Evolutionary conservation across 2,888 invertebrate species (phyloP).

Genomic region (Cremastinae sp.): DNA sequence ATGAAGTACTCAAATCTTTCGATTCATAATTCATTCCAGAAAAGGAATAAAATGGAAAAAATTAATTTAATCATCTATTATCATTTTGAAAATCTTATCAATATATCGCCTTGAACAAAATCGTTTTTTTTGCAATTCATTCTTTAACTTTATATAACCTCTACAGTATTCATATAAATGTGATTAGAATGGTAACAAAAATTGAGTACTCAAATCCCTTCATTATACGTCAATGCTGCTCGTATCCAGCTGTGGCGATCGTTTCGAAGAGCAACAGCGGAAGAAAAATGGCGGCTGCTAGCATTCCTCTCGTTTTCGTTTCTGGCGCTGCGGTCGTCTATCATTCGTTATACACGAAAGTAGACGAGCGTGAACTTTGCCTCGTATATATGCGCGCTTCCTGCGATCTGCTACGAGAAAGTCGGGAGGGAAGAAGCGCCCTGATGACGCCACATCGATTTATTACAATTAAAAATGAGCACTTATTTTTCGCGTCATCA

Average conservation of each 20-base stretch:
- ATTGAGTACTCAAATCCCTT: slow-evolving; percentile 34
- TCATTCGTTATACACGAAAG: slow-evolving; percentile 11
- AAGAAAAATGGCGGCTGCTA: slow-evolving; percentile 40
- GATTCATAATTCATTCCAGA: no score
- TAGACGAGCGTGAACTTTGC: background rate
- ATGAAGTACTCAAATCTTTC: no score
- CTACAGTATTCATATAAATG: background rate
- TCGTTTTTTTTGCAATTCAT: no score
- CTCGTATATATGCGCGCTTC: slow-evolving; percentile 21
- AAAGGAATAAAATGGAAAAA: no score
- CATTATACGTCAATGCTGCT: slow-evolving; percentile 45
- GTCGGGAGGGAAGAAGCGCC: slow-evolving; percentile 23
- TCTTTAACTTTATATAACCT: no score
- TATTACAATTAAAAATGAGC: slow-evolving; percentile 43
- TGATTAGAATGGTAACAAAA: no score
- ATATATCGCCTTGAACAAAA: no score
- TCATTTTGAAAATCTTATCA: no score
- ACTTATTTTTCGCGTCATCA: background rate
- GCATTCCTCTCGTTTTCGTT: slow-evolving; percentile 39
- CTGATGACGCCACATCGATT: slow-evolving; percentile 45
- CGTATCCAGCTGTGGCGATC: slow-evolving; percentile 29
- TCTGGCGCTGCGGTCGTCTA: slow-evolving; percentile 29
- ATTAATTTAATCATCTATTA: no score
- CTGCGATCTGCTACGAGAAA: slow-evolving; percentile 10
- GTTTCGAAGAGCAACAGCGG: slow-evolving; percentile 35